Base-by-base conservation (phyloP, 2,888 invertebrate species). In the Plebejus melissa region DNA sequence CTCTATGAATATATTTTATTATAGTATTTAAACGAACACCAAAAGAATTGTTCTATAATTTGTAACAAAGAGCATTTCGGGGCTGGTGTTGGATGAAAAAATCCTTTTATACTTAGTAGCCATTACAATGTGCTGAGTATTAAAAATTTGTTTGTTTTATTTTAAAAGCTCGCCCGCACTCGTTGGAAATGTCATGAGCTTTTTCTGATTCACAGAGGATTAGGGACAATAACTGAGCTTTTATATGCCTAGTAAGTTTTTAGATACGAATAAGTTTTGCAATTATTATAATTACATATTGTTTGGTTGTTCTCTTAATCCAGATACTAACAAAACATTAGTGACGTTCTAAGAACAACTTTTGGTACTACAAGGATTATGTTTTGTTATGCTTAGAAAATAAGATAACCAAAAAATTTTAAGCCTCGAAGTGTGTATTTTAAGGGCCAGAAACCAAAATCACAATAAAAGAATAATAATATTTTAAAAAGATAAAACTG, bases 81-180 rank as follows among this genome's bases (percentile, higher is more conserved):
- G 70, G 70, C 11, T 70, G n/a, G 38, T 70, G 41, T 70, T 70
- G 41, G 41, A 70, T 41, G 70, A 70, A 70, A 70, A 70, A 70
- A 70, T 70, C n/a, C 70, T 41, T 70, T 70, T 70, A 70, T 70
- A 70, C 70, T 65, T 36, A 70, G 70, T 22, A 41, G 70, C 70
- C 41, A 70, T 70, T 70, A 70, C 70, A 70, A n/a, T 70, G 70
- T 70, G 70, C 41, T 70, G 70, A 70, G 70, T 70, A 70, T 70
- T 70, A 70, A 70, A 41, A 69, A 4, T 70, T 70, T 70, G 70
- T 41, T 70, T 70, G 70, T 70, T 70, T 70, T 70, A 70, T 70
- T 70, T 70, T 70, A 70, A 70, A 70, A 70, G 70, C 70, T 70
- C 22, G 41, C 70, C 9, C 9, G 70, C 16, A 36, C 70, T 70